phyloP scores from a whole-genome alignment of 2,888 invertebrate genomes.

The Eulithis prunata region DNA sequence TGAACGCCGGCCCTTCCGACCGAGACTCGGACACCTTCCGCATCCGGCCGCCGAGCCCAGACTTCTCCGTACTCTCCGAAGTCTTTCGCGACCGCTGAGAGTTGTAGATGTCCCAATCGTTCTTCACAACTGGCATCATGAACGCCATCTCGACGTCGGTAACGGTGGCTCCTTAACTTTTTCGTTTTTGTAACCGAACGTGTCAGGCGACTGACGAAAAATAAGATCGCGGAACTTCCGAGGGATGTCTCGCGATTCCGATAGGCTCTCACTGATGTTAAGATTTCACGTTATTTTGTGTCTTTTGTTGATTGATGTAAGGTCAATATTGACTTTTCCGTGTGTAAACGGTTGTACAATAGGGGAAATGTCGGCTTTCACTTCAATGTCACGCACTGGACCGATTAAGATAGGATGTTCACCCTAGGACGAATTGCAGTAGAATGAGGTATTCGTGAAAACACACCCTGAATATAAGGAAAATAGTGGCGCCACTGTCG shows the following conservation, averaged over 20 bases:
- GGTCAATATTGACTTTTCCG: conserved; percentile 50
- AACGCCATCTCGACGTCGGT: conserved; percentile 90
- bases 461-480: conserved; percentile 82
- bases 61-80: conserved; percentile 87
- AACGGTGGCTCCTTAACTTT: conserved; percentile 70
- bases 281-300: conserved; percentile 47
- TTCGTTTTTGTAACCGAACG: conserved; percentile 73
- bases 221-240: conserved; percentile 52
- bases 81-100: conserved; percentile 90
- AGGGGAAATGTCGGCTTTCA: conserved; percentile 67
- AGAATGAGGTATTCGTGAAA: conserved; percentile 82
- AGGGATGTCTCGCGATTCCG: conserved; percentile 41
- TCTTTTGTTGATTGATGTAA: conserved; percentile 43
- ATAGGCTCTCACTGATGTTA: conserved; percentile 45
- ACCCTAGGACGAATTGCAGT: conserved; percentile 79
- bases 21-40: conserved; percentile 90
- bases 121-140: conserved; percentile 97
- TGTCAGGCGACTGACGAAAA: conserved; percentile 54
- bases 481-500: conserved; percentile 79
- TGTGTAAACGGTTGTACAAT: conserved; percentile 44
- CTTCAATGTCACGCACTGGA: conserved; percentile 75
- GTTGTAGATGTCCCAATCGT: conserved; percentile 97
- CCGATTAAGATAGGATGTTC: conserved; percentile 70
- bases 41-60: conserved; percentile 74
- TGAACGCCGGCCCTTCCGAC: conserved; percentile 87